Conservation (phyloP, 1,140 invertebrate genomes). For the Marisa cornuarietis region DNA sequence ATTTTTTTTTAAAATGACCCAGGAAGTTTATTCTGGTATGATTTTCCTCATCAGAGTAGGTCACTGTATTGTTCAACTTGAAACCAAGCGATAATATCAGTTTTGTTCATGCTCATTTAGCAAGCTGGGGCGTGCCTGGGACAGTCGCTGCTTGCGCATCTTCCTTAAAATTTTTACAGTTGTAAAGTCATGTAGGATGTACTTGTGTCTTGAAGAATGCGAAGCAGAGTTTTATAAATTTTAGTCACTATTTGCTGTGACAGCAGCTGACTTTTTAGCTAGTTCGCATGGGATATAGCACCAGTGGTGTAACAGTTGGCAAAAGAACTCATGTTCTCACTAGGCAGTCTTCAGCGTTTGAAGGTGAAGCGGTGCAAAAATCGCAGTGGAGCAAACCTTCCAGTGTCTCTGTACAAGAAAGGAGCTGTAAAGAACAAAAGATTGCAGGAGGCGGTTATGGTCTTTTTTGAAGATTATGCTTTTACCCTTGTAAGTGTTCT, state of each 20-base stretch:
- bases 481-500: slow-evolving; percentile 8
- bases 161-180: not conserved
- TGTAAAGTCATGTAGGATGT: not conserved
- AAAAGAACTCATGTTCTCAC: slow-evolving; percentile 1
- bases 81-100: no score
- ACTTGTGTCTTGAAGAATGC: not conserved
- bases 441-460: slow-evolving; percentile 10
- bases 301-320: not conserved
- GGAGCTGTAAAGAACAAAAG: not conserved
- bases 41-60: no score
- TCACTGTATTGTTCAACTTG: no score
- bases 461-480: slow-evolving; percentile 11
- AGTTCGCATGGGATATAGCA: not conserved
- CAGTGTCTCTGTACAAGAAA: not conserved
- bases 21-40: no score
- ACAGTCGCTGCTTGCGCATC: no score
- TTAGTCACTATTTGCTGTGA: not conserved
- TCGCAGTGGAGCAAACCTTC: not conserved
- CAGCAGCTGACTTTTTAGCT: not conserved
- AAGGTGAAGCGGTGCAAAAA: slow-evolving; percentile 20
- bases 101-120: no score
- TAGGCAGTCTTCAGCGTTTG: slow-evolving; percentile 3
- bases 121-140: no score
- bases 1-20: no score
- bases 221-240: not conserved